Conservation (phyloP, 2,888 invertebrate species). For the Hemaris fuciformis region DNA sequence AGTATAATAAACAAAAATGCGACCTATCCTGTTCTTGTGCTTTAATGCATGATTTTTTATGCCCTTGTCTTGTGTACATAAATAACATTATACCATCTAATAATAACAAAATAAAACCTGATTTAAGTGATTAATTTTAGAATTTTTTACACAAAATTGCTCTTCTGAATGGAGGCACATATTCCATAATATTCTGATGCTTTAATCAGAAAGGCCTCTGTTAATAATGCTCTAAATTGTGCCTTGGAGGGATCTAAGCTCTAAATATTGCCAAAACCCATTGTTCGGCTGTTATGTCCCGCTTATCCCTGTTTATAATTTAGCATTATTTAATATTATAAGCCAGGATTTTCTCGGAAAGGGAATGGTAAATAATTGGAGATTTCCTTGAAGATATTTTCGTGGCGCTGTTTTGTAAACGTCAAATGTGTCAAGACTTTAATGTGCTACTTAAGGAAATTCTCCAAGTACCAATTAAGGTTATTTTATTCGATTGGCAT, state of each 20-base stretch:
- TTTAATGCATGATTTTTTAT: no score
- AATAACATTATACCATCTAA: no score
- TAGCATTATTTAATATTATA: not conserved
- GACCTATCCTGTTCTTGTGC: no score
- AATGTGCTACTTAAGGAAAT: not conserved
- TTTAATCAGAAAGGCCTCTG: not conserved
- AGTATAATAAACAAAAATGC: no score
- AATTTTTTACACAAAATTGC: no score
- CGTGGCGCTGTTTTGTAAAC: not conserved
- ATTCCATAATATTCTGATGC: not conserved
- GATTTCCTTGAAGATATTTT: not conserved
- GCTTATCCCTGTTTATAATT: conserved; percentile 5
- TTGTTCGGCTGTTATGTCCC: not conserved
- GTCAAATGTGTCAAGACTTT: not conserved
- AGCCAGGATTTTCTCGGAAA: not conserved
- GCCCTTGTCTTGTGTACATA: no score
- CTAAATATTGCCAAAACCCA: not conserved
- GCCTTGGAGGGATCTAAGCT: not conserved
- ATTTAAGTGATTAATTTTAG: no score
- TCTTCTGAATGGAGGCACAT: no score
- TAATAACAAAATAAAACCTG: no score
- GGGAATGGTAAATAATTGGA: not conserved
- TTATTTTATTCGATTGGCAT: not conserved
- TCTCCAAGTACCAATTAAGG: not conserved
- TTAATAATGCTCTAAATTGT: not conserved